Conservation (phyloP, 2,888 invertebrate genomes). For the Uloborus plumipes region DNA sequence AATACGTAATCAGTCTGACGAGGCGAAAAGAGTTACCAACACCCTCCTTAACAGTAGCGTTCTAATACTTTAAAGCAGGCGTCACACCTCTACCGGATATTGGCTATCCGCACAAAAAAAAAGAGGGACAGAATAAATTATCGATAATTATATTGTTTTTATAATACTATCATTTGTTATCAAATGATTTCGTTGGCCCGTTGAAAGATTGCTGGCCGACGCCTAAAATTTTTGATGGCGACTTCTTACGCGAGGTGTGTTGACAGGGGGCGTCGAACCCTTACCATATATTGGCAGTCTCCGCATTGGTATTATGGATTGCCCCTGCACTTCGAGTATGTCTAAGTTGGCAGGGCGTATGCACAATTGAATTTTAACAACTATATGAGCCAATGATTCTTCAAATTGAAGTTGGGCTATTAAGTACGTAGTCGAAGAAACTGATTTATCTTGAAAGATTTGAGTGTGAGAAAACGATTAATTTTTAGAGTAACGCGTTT, state of each 20-base stretch:
- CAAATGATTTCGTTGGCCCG: neutral
- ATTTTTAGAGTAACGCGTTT: too few relatives aligned
- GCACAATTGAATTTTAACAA: conserved; percentile 42
- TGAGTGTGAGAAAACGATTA: too few relatives aligned
- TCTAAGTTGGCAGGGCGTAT: conserved; percentile 21
- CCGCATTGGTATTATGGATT: conserved; percentile 9
- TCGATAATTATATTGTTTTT: conserved; percentile 23
- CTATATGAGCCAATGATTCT: neutral
- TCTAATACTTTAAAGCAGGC: neutral
- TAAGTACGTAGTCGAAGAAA: neutral
- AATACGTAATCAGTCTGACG: too few relatives aligned
- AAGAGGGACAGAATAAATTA: conserved; percentile 15
- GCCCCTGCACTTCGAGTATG: neutral
- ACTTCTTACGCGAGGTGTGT: conserved; percentile 18
- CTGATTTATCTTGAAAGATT: too few relatives aligned
- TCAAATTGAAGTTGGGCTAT: neutral
- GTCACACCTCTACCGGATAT: conserved; percentile 1
- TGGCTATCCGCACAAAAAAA: neutral
- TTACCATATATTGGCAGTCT: conserved; percentile 2
- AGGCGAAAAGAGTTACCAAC: neutral
- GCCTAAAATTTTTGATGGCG: conserved; percentile 16
- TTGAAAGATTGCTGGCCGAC: neutral
- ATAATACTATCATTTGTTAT: neutral
- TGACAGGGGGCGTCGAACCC: conserved; percentile 25
- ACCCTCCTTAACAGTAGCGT: conserved; percentile 1